Conservation (phyloP, 2,888 invertebrate species). For the Andrena praecox region DNA sequence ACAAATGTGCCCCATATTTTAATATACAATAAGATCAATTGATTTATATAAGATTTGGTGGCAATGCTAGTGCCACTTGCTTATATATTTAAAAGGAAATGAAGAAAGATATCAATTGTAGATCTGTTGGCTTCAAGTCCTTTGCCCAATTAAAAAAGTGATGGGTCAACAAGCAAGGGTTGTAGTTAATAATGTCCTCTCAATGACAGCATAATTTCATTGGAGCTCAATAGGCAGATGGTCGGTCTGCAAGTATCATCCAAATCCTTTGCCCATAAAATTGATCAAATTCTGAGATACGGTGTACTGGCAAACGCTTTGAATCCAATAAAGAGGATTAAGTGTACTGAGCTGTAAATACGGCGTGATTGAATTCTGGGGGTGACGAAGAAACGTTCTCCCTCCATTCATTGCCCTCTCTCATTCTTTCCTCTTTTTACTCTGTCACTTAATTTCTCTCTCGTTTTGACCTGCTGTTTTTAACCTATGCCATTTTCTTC, state of each 20-base stretch:
- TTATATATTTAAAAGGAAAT: too few relatives aligned
- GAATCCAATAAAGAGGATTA: slow-evolving; percentile 81
- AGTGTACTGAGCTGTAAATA: slow-evolving; percentile 80
- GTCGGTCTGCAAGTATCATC: slow-evolving; percentile 68
- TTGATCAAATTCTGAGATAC: slow-evolving; percentile 77
- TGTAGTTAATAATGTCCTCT: slow-evolving; percentile 37
- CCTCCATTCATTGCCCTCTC: slow-evolving; percentile 29
- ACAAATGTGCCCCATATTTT: too few relatives aligned
- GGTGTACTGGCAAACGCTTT: slow-evolving; percentile 72
- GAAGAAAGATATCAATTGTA: too few relatives aligned
- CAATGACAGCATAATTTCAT: slow-evolving; percentile 62
- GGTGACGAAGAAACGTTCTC: slow-evolving; percentile 67
- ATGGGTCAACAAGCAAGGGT: slow-evolving; percentile 20
- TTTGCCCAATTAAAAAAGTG: not conserved
- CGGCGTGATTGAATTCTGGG: slow-evolving; percentile 80
- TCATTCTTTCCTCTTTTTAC: slow-evolving; percentile 13
- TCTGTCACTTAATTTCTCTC: slow-evolving; percentile 27
- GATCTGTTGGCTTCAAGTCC: not conserved
- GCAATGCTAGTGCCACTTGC: too few relatives aligned
- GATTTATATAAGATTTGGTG: too few relatives aligned
- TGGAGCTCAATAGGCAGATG: slow-evolving; percentile 64
- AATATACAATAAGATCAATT: too few relatives aligned
- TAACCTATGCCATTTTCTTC: slow-evolving; percentile 14
- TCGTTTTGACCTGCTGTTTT: slow-evolving; percentile 9
- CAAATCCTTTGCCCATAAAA: slow-evolving; percentile 74